Base-by-base conservation (phyloP, 2,888 invertebrate species). In the Pyralis farinalis region DNA sequence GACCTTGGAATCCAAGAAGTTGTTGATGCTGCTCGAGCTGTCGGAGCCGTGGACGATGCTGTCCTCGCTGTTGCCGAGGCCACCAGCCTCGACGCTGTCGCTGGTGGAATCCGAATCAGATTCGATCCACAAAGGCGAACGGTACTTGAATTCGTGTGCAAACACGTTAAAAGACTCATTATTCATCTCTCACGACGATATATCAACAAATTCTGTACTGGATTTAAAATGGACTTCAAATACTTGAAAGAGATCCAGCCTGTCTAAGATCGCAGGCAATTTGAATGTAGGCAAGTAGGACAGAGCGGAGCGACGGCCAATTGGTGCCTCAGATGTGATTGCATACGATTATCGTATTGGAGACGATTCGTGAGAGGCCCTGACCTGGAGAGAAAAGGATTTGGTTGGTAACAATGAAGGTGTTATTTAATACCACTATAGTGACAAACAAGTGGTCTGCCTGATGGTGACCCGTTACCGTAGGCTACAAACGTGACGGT, bases 81-180 rank as follows among this genome's bases (percentile, higher is more conserved):
- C 67, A 8, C 50, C 49, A 1, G 58, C 53, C 37, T 52, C 53
- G 33, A 43, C 53, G 38, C 48, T 60, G n/a, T 67, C 71, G 42
- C 57, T 73, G 45, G 79, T 81, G 21, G 72, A 49, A 16, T 83
- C 86, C 0, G 89, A 82, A 40, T 89, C 89, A 0, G 89, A 87
- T 42, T 89, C 87, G 16, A 89, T 85, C 90, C 89, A 89, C 21
- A 90, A 44, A 6, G 90, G 89, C 2, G 90, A 90, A 1, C 86
- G 75, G 40, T 90, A 90, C 47, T 89, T 86, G 44, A 90, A 86
- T 40, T 81, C 87, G 40, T 89, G 85, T 1, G 86, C 86, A 21
- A 83, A 73, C 41, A 78, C 73, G 38, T 75, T 83, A 29, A 77
- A 67, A 3, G 63, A 65, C 36, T 81, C 64, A 36, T 68, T 69